Evolutionary conservation across 2,888 invertebrate genomes (phyloP), one percentile per base, ranked within the genome.

Genomic region (Dasysyrphus albostriatus): DNA sequence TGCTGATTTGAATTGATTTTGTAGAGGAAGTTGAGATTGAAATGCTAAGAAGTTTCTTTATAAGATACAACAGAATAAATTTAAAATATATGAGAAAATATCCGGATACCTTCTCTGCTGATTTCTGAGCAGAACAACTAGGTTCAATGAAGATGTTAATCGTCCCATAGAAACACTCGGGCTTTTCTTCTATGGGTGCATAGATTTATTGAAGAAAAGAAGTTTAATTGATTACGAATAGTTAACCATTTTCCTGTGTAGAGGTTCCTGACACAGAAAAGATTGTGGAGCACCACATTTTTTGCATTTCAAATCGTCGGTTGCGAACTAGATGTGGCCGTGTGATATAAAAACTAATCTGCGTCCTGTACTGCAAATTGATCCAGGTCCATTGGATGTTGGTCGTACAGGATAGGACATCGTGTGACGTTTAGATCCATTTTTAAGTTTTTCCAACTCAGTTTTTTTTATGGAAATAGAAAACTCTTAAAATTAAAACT

Each of bases 211-310:
- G 67, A n/a, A 29, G 12, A 12, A 24, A 3, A 4, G 24, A 12
- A 39, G 12, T 12, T 12, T 0, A 42, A 56, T 34, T 19, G 1
- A 24, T 32, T 6, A 19, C 1, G 10, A 49, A 9, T 1, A 4
- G 9, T 19, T 19, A 5, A 2, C 12, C 3, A 2, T 9, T 14
- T 16, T 29, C 5, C 19, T 8, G n/a, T 24, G 14, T 37, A 95
- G n/a, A n/a, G n/a, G n/a, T n/a, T n/a, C 94, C 94, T 99, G 99
- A 88, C 98, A 95, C 29, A 99, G 93, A 93, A 98, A 98, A 73
- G 95, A 93, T 89, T 96, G 94, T 1, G 96, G 95, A 63, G 95
- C 94, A 0, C 93, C 91, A 91, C 99, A 99, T 85, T 93, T 94
- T 81, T 93, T 92, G 91, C 99, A 99, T 65, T 93, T 91, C 42